Evolutionary conservation across 2,797 vertebrate species (phyloP), one percentile per base, ranked within the genome.

Genomic region (Enteromius anoplus): DNA sequence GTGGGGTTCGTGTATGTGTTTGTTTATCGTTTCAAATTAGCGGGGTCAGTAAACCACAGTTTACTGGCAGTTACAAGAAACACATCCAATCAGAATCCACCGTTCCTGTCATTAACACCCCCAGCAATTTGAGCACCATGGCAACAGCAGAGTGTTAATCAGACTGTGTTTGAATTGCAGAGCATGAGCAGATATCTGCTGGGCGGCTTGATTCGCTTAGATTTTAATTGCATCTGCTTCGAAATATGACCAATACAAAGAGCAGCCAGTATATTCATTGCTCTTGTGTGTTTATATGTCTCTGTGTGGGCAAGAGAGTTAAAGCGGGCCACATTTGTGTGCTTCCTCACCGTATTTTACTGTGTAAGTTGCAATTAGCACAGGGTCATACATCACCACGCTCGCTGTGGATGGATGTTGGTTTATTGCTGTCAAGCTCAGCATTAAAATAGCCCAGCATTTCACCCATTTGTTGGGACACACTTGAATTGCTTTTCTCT

Each of bases 41-140:
- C 85, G 51, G 80, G 90, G 92, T 92, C 90, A 91, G 71, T 88
- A 85, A 90, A 49, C 37, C 17, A 49, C 68, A 62, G 40, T 55
- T 92, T 83, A 91, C 88, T 89, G 88, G 87, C 88, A 60, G 75
- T 89, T 81, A 73, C 3, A 10, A 83, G 80, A 87, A 88, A 85
- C 82, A 83, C 88, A 87, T 86, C 90, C 91, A 93, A 90, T 93
- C 90, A 90, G 49, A 76, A 88, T 85, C 81, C 85, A 80, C 84
- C 84, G 55, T 89, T 83, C 69, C 83, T 83, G 85, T 91, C 84
- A 89, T 92, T 84, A 86, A 83, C 86, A 86, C 90, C 73, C 66
- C 79, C 53, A 88, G 90, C 86, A 87, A 86, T 89, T 88, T 86
- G 80, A 85, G 85, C 71, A 68, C 40, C 14, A 73, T 83, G 78